Base-by-base conservation (phyloP, 92 coral and sea anemone species). In the Nematostella vectensis region DNA sequence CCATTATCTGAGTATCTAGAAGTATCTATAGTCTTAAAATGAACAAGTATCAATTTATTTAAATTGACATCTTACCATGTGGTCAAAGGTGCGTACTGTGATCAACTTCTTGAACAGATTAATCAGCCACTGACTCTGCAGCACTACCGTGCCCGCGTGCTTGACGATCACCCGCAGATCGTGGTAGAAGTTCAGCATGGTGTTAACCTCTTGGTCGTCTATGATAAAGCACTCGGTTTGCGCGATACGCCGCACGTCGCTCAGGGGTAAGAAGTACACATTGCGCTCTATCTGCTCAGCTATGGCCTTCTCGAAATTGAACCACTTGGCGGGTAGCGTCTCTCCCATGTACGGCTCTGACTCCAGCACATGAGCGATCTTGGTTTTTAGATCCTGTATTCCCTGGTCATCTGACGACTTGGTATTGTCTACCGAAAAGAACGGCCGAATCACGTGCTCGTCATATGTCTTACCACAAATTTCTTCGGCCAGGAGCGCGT, bases 311-410 rank as follows among this genome's bases (percentile, higher is more conserved):
- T 84, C 94, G 39, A 84, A 84, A 48, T 63, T 79, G 31, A 84
- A 75, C 94, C 94, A 84, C 6, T 83, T 67, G 0, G 75, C 60
- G 0, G 94, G 94, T 10, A 79, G 74, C 19, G 69, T 68, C 42
- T 84, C 87, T n/a, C 87, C 94, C 94, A 84, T 84, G 65, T 84
- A 84, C 1, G 94, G 94, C 54, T 83, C 94, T 63, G 65, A 49
- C 2, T 54, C 59, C 17, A 54, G 21, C 59, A 54, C 30, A 36
- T 54, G 26, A 3, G 11, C 33, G 3, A 54, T 26, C 15, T 25
- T 24, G 8, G 12, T 16, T 18, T 54, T 25, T 26, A 54, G 3
- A 11, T 25, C 13, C 4, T 28, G 33, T 13, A 54, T 39, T 3
- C 59, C 59, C 2, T 1, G 11, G 18, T 54, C 59, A 12, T 54